phyloP scores from a whole-genome alignment of 2,888 invertebrate genomes.

The Caenorhabditis sp. region DNA sequence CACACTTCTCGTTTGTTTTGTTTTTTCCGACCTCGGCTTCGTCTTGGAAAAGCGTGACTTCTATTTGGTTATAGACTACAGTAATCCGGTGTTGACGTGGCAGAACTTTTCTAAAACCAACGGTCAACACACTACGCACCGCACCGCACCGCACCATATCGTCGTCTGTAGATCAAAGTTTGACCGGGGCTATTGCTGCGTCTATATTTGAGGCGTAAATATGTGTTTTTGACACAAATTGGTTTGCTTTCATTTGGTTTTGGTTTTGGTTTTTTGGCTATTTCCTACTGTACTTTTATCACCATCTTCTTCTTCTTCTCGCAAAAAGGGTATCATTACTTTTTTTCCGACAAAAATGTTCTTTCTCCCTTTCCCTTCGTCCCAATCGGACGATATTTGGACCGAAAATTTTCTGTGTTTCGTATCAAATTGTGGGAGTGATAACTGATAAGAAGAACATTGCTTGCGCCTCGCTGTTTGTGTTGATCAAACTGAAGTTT shows the following conservation, averaged over 20 bases:
- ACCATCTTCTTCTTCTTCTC: not conserved
- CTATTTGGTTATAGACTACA: slow-evolving; percentile 12
- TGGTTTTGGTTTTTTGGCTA: no score
- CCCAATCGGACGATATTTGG: not conserved
- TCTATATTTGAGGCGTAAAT: not conserved
- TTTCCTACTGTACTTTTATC: not conserved
- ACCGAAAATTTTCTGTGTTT: slow-evolving; percentile 8
- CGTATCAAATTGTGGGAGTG: not conserved
- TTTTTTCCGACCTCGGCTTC: slow-evolving; percentile 4
- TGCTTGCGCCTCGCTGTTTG: no score
- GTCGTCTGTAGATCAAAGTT: slow-evolving; percentile 36
- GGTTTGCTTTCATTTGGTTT: no score
- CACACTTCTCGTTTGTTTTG: slow-evolving; percentile 15
- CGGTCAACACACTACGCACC: slow-evolving; percentile 21
- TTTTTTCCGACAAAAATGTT: not conserved
- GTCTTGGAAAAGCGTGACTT: slow-evolving; percentile 7
- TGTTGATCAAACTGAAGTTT: slow-evolving; percentile 12
- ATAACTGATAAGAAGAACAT: not conserved
- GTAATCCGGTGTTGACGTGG: slow-evolving; percentile 24
- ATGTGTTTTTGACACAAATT: not conserved
- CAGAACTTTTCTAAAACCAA: slow-evolving; percentile 12
- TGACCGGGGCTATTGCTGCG: not conserved
- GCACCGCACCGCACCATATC: no score
- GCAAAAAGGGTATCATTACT: no score
- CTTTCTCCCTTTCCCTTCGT: not conserved